Evolutionary conservation across 2,888 invertebrate genomes (phyloP).

Genomic region (Rugalucina vietnamica): DNA sequence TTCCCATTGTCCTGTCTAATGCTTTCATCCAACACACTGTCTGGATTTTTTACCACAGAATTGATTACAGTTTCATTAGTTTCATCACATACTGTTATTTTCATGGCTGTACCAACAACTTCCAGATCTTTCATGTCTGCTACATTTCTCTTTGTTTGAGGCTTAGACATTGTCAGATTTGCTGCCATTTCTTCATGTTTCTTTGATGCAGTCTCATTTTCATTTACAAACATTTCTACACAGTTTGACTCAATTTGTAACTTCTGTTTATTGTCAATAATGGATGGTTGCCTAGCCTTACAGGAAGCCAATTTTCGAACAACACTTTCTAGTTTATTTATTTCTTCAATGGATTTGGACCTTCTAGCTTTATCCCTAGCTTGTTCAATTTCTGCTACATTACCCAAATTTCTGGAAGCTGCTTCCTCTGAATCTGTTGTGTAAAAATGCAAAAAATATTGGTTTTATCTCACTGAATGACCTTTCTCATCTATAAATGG

Average conservation of each 20-base stretch:
- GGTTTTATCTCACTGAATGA: not conserved
- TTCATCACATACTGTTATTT: too few species aligned
- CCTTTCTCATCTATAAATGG: too few species aligned
- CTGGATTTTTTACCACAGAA: too few species aligned
- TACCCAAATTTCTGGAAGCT: not conserved
- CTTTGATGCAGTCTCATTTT: not conserved
- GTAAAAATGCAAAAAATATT: not conserved
- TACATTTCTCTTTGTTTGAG: too few species aligned
- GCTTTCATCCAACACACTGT: too few species aligned
- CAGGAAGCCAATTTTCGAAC: not conserved
- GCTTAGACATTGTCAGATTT: too few species aligned
- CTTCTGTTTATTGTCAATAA: not conserved
- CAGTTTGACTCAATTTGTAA: not conserved
- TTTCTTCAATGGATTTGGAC: too few species aligned
- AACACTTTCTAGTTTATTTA: not conserved
- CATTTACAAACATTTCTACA: not conserved
- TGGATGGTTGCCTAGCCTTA: not conserved
- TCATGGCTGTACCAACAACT: too few species aligned
- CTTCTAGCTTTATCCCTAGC: not conserved
- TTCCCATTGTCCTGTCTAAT: too few species aligned
- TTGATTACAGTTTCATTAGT: too few species aligned
- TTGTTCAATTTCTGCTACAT: not conserved
- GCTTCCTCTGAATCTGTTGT: not conserved
- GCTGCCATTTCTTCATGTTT: too few species aligned
- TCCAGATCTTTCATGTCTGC: too few species aligned